phyloP scores from a whole-genome alignment of 2,888 invertebrate genomes.

The Euclidia mi region DNA sequence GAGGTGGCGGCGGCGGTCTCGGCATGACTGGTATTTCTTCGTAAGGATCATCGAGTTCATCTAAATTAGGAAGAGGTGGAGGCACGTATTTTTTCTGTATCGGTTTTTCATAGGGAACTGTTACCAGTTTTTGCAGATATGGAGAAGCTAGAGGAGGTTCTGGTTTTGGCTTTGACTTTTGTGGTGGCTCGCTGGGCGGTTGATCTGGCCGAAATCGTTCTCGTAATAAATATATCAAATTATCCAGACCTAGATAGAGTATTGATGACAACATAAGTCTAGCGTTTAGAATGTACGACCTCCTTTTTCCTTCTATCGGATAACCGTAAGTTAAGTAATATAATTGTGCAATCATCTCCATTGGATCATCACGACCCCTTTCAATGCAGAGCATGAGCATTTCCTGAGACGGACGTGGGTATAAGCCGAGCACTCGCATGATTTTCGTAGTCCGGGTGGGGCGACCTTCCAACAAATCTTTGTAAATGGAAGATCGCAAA shows the following conservation, averaged over 20 bases:
- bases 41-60: constrained; percentile 75
- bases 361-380: constrained; percentile 73
- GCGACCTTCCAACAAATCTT: constrained; percentile 79
- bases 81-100: constrained; percentile 60
- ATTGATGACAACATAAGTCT: constrained; percentile 78
- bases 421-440: constrained; percentile 72
- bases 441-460: constrained; percentile 67
- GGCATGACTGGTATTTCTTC: constrained; percentile 69
- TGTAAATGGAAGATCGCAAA: constrained; percentile 71
- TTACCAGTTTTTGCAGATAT: constrained; percentile 75
- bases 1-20: constrained; percentile 71
- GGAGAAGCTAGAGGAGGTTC: constrained; percentile 69
- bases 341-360: constrained; percentile 79
- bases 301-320: constrained; percentile 70
- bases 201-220: constrained; percentile 71
- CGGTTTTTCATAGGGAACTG: constrained; percentile 67
- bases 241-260: constrained; percentile 75
- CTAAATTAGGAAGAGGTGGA: constrained; percentile 76
- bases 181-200: constrained; percentile 31
- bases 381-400: constrained; percentile 78
- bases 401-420: constrained; percentile 65
- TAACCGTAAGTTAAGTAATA: constrained; percentile 71
- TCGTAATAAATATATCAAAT: constrained; percentile 67
- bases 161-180: constrained; percentile 63
- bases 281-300: constrained; percentile 73